A percentile compares a stretch with the other conserved stretches of the same genome.
Conservation (phyloP, 1,140 invertebrate species). For the Drosophila ohnishii region DNA sequence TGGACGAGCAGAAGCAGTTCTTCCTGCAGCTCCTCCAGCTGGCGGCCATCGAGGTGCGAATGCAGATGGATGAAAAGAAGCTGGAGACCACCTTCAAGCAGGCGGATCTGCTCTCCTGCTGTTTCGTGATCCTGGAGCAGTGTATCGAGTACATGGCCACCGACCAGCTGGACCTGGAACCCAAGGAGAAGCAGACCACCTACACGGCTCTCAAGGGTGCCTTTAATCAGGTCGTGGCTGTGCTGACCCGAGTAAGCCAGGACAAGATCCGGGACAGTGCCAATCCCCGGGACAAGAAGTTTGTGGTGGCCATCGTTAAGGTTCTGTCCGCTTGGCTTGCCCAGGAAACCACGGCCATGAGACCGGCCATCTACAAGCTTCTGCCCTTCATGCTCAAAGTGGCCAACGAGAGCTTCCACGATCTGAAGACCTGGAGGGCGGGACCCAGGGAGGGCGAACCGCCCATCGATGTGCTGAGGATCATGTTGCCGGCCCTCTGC, state of each 20-base stretch:
- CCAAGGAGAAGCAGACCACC: constrained; percentile 94
- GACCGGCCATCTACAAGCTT: constrained; percentile 90
- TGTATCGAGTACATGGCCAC: constrained; percentile 91
- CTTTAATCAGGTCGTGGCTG: constrained; percentile 91
- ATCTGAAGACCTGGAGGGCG: constrained; percentile 84
- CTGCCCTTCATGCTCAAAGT: constrained; percentile 91
- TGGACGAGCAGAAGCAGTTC: constrained; percentile 91
- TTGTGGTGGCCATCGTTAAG: constrained; percentile 92
- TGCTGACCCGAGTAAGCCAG: constrained; percentile 89
- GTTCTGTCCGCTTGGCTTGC: constrained; percentile 94
- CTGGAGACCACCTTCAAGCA: constrained; percentile 90
- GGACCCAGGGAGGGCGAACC: constrained; percentile 85
- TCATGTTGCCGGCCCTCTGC: constrained; percentile 93
- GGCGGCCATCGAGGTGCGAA: constrained; percentile 94
- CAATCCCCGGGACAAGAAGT: constrained; percentile 88
- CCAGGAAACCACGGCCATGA: constrained; percentile 95
- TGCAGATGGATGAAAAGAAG: constrained; percentile 94
- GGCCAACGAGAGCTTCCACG: constrained; percentile 92
- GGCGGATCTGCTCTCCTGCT: constrained; percentile 90
- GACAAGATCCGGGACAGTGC: constrained; percentile 88
- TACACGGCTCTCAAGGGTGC: constrained; percentile 95
- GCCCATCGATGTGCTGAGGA: constrained; percentile 89
- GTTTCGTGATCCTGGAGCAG: constrained; percentile 92
- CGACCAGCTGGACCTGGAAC: constrained; percentile 92
- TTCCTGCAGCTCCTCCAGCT: constrained; percentile 93